These are phyloP conservation scores for Magallana nippona DNA, from an alignment of 2,888 invertebrate species.

Conservation along the genomic window DNA sequence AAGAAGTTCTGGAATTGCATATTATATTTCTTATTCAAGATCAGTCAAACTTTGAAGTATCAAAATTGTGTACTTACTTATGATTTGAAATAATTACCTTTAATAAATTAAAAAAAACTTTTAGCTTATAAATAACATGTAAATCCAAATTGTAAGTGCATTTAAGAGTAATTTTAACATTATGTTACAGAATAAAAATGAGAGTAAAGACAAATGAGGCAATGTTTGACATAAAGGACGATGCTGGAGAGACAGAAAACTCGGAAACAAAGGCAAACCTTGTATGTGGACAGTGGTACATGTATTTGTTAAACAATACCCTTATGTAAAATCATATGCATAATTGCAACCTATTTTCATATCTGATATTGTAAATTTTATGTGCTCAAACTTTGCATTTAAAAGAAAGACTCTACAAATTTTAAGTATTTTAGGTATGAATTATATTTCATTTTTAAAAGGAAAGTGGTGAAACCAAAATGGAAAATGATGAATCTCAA, in stretches of 20 bases:
- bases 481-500: conserved; percentile 10
- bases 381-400: background rate
- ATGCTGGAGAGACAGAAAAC: conserved; percentile 34
- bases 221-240: conserved; percentile 74
- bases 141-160: no score
- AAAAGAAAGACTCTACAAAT: background rate
- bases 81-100: no score
- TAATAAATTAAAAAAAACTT: no score
- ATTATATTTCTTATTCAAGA: no score
- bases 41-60: no score
- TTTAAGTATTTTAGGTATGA: background rate
- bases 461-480: background rate
- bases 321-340: no score
- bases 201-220: conserved; percentile 74
- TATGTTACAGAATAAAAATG: conserved; percentile 69
- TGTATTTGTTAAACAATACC: no score
- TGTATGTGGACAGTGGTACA: conserved; percentile 3
- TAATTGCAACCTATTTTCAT: background rate
- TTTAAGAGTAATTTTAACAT: background rate
- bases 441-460: background rate
- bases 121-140: no score
- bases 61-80: no score
- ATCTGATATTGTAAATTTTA: background rate
- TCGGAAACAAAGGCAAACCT: background rate
- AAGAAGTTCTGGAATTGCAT: no score